Evolutionary conservation across 2,888 invertebrate species (phyloP).

Genomic region (Tipula unca): DNA sequence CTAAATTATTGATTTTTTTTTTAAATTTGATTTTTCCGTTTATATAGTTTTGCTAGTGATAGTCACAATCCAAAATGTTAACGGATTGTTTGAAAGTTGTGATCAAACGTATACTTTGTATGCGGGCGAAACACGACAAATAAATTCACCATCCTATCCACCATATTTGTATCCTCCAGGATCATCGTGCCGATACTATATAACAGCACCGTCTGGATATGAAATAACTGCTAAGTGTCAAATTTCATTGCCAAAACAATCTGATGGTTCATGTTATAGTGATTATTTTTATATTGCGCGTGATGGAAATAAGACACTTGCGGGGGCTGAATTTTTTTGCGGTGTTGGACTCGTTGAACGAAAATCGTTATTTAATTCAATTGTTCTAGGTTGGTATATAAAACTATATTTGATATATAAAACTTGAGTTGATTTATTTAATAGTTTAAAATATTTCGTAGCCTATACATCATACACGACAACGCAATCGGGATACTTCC

Average conservation of each 20-base stretch:
- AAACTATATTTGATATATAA: background rate
- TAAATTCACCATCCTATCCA: constrained; percentile 36
- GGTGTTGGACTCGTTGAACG: constrained; percentile 31
- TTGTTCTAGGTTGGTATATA: constrained; percentile 28
- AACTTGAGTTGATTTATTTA: background rate
- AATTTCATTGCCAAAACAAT: constrained; percentile 22
- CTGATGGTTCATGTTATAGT: constrained; percentile 29
- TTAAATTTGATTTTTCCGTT: background rate
- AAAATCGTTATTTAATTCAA: constrained; percentile 29
- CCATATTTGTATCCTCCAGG: constrained; percentile 30
- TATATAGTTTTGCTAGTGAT: background rate
- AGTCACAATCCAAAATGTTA: background rate
- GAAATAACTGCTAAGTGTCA: constrained; percentile 31
- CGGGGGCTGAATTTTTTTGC: constrained; percentile 33
- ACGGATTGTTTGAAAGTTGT: constrained; percentile 28
- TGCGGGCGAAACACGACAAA: constrained; percentile 25
- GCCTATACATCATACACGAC: constrained; percentile 32
- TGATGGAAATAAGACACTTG: constrained; percentile 34
- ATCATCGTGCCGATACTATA: constrained; percentile 37
- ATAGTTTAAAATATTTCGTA: background rate
- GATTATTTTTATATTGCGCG: constrained; percentile 35
- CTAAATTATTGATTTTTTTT: background rate
- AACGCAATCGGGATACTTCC: constrained; percentile 30
- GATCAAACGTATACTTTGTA: constrained; percentile 30
- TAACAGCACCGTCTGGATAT: constrained; percentile 33